Evolutionary conservation across 2,888 invertebrate genomes (phyloP), one percentile per base, ranked within the genome.

Genomic region (Phania funesta): DNA sequence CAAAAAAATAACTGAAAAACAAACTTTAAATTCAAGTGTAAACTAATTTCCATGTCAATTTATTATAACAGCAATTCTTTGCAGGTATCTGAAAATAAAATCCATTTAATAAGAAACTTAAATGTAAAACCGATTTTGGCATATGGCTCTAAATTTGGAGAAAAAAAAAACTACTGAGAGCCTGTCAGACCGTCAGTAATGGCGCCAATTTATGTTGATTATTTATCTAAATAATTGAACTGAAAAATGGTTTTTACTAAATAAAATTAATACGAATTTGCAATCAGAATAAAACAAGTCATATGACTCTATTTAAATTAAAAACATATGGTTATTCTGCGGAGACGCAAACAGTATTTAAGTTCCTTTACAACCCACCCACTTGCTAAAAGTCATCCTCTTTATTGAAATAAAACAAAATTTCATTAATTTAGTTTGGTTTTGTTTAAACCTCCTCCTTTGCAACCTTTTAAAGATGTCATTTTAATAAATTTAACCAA

Each of bases 11-110:
- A 87, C 87, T 87, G 85, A 86, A 80, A 85, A 86, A 85, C 85
- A 86, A 85, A 50, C 56, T 75, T 65, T 86, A 80, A 85, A 87
- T 89, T 87, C 88, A 88, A 88, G 89, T 89, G 89, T 87, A 87
- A 89, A 88, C 89, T 89, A 89, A 89, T 89, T 89, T 89, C 86
- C 88, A 87, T 88, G 88, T 88, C 88, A 89, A 88, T 88, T 88
- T 87, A 87, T 87, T 88, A 85, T 85, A 88, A 87, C 6, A 44
- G n/a, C 18, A 46, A 18, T 68, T 26, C 4, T 38, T 52, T 44
- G n/a, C 8, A 13, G 4, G 18, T 20, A 50, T 18, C 24, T 50
- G 8, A 32, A 58, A 65, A 65, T 44, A 60, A 64, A 73, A 65
- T 78, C 20, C 32, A 29, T 73, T 64, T 71, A 62, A 56, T 16